Conservation (phyloP, 2,797 vertebrate genomes). For the Myotis pilosus region DNA sequence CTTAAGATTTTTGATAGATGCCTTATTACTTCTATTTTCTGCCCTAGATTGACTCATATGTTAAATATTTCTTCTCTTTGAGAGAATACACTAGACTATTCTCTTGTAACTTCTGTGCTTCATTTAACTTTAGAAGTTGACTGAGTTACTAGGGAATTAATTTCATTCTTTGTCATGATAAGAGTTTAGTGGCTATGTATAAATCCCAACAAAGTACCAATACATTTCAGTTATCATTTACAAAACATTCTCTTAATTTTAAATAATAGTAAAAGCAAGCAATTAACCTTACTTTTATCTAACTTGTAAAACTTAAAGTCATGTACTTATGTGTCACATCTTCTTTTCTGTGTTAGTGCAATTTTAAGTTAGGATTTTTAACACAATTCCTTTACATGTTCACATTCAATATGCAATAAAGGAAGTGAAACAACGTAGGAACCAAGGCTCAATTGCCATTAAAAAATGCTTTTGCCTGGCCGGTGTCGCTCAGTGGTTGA, state of each 20-base stretch:
- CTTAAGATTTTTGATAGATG: not conserved
- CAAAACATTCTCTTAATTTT: constrained; percentile 39
- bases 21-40: constrained; percentile 23
- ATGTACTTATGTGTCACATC: not conserved
- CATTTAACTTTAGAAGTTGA: constrained; percentile 29
- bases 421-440: not conserved
- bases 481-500: no score
- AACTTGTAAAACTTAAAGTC: not conserved
- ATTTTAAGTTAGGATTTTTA: constrained; percentile 33
- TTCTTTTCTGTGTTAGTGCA: constrained; percentile 17
- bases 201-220: not conserved
- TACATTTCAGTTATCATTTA: constrained; percentile 6
- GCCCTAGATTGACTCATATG: not conserved
- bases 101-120: not conserved
- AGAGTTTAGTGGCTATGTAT: not conserved
- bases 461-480: not conserved
- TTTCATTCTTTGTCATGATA: constrained; percentile 8
- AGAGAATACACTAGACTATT: not conserved
- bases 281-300: not conserved
- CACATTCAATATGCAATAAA: not conserved
- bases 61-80: constrained; percentile 50
- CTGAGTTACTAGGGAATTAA: not conserved
- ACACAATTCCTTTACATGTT: not conserved
- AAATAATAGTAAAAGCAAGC: constrained; percentile 31
- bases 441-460: constrained; percentile 8